A percentile compares a stretch with the other conserved stretches of the same genome.
Evolutionary conservation across 2,113 vertebrate species (phyloP).

Genomic region (Phrynosoma platyrhinos): DNA sequence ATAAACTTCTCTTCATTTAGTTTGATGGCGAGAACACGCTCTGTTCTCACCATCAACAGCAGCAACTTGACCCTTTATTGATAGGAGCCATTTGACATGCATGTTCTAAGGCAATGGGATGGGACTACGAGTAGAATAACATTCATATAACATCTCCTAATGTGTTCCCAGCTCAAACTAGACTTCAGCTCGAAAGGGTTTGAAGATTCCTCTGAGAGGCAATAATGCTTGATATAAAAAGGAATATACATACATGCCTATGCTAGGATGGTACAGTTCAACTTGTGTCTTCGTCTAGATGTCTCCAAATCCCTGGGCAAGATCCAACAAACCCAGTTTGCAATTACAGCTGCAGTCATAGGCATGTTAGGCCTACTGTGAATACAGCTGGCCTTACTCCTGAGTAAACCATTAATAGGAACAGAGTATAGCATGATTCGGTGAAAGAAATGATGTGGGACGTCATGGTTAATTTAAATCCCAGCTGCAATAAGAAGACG

Average conservation of each 20-base stretch:
- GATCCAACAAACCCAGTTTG: not conserved
- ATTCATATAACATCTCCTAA: not conserved
- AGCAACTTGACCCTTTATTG: not conserved
- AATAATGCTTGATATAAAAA: not conserved
- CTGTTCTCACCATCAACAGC: no score
- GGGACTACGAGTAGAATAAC: not conserved
- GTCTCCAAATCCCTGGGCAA: not conserved
- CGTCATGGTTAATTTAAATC: not conserved
- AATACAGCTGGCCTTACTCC: not conserved
- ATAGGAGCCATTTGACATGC: not conserved
- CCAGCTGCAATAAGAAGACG: not conserved
- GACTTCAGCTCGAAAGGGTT: not conserved
- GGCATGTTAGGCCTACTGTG: not conserved
- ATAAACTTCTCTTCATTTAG: not conserved
- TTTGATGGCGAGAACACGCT: not conserved
- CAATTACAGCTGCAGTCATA: no score
- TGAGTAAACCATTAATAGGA: not conserved
- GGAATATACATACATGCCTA: not conserved
- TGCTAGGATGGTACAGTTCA: not conserved
- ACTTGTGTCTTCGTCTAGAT: not conserved
- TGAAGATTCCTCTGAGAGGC: not conserved
- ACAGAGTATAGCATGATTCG: not conserved
- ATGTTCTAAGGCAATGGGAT: not conserved
- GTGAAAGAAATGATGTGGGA: not conserved
- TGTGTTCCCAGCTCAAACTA: not conserved